phyloP scores from a whole-genome alignment of 2,797 vertebrate genomes.

The Centropyge bicolor region DNA sequence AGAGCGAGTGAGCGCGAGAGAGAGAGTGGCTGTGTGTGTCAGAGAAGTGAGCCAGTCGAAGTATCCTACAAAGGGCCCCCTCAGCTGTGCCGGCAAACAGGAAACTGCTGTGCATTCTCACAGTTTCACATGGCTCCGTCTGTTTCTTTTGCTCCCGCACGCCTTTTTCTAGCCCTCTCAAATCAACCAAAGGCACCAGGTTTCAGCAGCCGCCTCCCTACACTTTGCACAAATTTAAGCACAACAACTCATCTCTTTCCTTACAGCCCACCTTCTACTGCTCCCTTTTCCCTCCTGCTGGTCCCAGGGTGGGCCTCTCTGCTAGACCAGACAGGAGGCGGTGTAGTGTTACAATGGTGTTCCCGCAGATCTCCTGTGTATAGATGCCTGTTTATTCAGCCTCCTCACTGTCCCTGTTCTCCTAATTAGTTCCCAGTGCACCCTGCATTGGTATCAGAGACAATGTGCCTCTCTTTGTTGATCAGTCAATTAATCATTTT shows the following conservation, averaged over 20 bases:
- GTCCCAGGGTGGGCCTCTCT: conserved; percentile 61
- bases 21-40: conserved; percentile 27
- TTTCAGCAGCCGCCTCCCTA: conserved; percentile 40
- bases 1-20: conserved; percentile 10
- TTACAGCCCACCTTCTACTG: conserved; percentile 36
- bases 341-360: conserved; percentile 70
- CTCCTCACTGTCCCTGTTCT: conserved; percentile 40
- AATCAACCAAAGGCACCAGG: conserved; percentile 40
- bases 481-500: conserved; percentile 28
- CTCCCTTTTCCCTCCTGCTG: conserved; percentile 44
- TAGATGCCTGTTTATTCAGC: conserved; percentile 63
- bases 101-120: conserved; percentile 77
- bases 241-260: conserved; percentile 36
- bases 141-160: conserved; percentile 51
- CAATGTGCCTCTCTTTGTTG: conserved; percentile 26
- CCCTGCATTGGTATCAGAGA: conserved; percentile 38
- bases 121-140: conserved; percentile 69
- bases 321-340: conserved; percentile 60
- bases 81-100: conserved; percentile 79
- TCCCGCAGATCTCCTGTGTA: conserved; percentile 64
- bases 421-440: conserved; percentile 71
- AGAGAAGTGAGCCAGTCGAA: conserved; percentile 58
- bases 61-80: conserved; percentile 72
- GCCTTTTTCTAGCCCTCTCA: conserved; percentile 30
- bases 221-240: conserved; percentile 38